Evolutionary conservation across 2,113 vertebrate species (phyloP), one percentile per base, ranked within the genome.

Genomic region (Tyto alba): DNA sequence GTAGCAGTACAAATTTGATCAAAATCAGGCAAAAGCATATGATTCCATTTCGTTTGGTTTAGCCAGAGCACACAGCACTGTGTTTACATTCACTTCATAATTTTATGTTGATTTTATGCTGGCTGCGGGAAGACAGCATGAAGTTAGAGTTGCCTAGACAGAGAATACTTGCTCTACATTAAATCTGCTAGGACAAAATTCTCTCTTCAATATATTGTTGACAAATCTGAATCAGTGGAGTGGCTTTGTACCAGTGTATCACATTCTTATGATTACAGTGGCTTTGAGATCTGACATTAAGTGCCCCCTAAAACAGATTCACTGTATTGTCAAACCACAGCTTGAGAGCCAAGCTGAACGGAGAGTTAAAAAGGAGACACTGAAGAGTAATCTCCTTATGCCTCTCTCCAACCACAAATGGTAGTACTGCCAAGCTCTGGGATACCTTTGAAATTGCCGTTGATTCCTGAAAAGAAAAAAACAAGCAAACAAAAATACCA

Each of bases 91-190:
- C 48, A 67, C 41, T 86, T 83, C 23, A 43, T 74, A 87, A 78
- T 84, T 90, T 95, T 40, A 67, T 67, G 52, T 86, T 95, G 87
- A 73, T 92, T 93, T 92, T 89, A 47, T 80, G 47, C 85, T 57
- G 45, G 32, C 38, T 88, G 75, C 59, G 71, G 67, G 63, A 92
- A 92, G 45, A 74, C 25, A 82, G 45, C 50, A 22, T 69, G 63
- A 91, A 83, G 57, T 64, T 73, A 40, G 77, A 88, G 50, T 47
- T 48, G n/a, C 59, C 66, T 77, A 41, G 56, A 84, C 26, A 86
- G 60, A 86, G 32, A 74, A 59, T 55, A 38, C 29, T 91, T 82
- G 59, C n/a, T 67, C 36, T 81, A 8, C n/a, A 5, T 83, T 67
- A 74, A 86, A 84, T 68, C 72, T 87, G 10, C 52, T 52, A 34